A percentile compares a stretch with the other conserved stretches of the same genome.
These are phyloP conservation scores for Cygnus atratus DNA, from an alignment of 2,113 vertebrate species.

Conservation along the genomic window DNA sequence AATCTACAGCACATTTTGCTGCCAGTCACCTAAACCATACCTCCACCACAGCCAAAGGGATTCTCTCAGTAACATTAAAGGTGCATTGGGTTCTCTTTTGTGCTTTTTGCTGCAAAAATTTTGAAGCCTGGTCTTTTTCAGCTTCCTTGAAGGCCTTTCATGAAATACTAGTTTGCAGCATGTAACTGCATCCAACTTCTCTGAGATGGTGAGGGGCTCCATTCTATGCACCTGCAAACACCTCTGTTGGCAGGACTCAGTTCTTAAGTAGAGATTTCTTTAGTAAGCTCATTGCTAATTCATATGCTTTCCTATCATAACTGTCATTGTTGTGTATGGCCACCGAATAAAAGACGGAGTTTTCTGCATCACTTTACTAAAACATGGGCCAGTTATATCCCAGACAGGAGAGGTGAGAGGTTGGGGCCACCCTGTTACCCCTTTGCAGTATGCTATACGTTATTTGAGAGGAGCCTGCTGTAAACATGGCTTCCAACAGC, in stretches of 20 bases:
- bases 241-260: not conserved
- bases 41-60: not conserved
- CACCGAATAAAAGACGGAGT: not conserved
- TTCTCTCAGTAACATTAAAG: not conserved
- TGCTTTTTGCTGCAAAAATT: not conserved
- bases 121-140: not conserved
- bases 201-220: not conserved
- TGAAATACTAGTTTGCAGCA: not conserved
- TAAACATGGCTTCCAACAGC: not conserved
- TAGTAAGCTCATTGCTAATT: not conserved
- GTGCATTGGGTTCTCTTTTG: not conserved
- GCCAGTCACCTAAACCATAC: not conserved
- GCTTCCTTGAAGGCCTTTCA: not conserved
- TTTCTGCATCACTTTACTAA: not conserved
- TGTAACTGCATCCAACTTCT: not conserved
- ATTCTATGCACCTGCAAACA: not conserved
- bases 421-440: rapidly evolving
- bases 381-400: not conserved
- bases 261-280: not conserved
- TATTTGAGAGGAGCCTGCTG: not conserved
- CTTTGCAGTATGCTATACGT: not conserved
- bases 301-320: not conserved
- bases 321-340: not conserved
- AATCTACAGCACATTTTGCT: not conserved
- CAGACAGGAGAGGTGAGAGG: not conserved